A percentile compares a stretch with the other conserved stretches of the same genome.
Evolutionary conservation across 2,113 vertebrate species (phyloP).

Genomic region (Pungitius pungitius): DNA sequence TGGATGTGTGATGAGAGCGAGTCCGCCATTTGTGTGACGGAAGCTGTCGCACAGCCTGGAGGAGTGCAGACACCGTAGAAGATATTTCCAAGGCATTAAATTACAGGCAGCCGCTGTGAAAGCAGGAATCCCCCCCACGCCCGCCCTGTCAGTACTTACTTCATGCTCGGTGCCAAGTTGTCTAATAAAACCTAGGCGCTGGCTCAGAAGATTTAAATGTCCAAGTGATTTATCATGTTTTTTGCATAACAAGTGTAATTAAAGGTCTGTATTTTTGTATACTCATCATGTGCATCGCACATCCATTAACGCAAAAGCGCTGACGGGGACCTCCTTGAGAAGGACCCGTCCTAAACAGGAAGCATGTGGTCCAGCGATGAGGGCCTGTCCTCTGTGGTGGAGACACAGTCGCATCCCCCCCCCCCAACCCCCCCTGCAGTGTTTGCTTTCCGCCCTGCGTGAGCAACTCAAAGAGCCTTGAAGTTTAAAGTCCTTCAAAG

Average conservation of each 20-base stretch:
- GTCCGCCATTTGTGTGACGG: slow-evolving; percentile 13
- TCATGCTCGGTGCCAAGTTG: neutral
- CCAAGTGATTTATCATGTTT: neutral
- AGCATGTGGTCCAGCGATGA: slow-evolving; percentile 32
- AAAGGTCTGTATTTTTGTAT: neutral
- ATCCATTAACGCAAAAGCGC: slow-evolving; percentile 18
- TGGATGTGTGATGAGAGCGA: slow-evolving; percentile 13
- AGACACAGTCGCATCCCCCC: slow-evolving; percentile 43
- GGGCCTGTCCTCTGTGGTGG: slow-evolving; percentile 31
- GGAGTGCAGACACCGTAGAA: neutral
- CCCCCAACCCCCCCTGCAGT: too few species aligned
- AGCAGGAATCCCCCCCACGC: neutral
- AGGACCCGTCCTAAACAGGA: slow-evolving; percentile 43
- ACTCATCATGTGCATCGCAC: slow-evolving; percentile 16
- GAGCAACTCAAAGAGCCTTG: slow-evolving; percentile 85
- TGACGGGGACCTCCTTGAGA: slow-evolving; percentile 17
- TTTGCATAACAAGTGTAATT: neutral
- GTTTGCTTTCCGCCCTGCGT: slow-evolving; percentile 82
- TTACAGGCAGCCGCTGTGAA: slow-evolving; percentile 5
- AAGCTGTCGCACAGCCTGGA: slow-evolving; percentile 1
- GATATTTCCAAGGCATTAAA: slow-evolving; percentile 8
- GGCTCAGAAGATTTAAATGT: neutral
- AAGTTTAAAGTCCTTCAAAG: slow-evolving; percentile 88
- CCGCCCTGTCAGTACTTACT: neutral
- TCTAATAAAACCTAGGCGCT: neutral